Conservation (phyloP, 2,888 invertebrate species). For the Ephialtes manifestator region DNA sequence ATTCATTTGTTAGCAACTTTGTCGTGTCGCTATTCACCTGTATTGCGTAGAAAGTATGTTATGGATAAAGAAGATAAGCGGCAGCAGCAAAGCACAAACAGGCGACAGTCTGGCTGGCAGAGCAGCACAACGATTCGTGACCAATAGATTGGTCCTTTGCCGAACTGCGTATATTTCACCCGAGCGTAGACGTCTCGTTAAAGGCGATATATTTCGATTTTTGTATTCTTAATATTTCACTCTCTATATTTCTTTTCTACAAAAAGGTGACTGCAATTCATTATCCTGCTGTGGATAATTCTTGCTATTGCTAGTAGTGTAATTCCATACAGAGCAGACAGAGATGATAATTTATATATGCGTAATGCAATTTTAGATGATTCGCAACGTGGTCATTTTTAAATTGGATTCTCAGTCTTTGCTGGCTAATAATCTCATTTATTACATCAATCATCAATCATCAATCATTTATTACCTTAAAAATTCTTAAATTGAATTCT, state of each 20-base stretch:
- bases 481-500: too few relatives aligned
- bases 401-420: neutral
- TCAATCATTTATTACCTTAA: too few relatives aligned
- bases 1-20: too few relatives aligned
- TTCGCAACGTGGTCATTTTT: too few relatives aligned
- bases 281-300: neutral
- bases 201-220: too few relatives aligned
- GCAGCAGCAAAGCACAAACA: neutral
- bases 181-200: constrained; percentile 27
- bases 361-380: neutral
- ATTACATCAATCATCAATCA: neutral
- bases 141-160: constrained; percentile 61
- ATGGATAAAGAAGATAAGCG: constrained; percentile 18
- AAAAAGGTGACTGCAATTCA: neutral
- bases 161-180: constrained; percentile 31
- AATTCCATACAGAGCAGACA: neutral
- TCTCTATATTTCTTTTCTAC: neutral
- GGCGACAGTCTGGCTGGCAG: constrained; percentile 26
- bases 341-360: neutral
- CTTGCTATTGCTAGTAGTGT: neutral
- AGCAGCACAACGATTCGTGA: constrained; percentile 29
- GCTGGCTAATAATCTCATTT: neutral
- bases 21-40: too few relatives aligned
- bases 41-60: neutral
- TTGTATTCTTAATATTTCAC: neutral